Evolutionary conservation across 2,888 invertebrate species (phyloP).

Genomic region (Andrena bucephala): DNA sequence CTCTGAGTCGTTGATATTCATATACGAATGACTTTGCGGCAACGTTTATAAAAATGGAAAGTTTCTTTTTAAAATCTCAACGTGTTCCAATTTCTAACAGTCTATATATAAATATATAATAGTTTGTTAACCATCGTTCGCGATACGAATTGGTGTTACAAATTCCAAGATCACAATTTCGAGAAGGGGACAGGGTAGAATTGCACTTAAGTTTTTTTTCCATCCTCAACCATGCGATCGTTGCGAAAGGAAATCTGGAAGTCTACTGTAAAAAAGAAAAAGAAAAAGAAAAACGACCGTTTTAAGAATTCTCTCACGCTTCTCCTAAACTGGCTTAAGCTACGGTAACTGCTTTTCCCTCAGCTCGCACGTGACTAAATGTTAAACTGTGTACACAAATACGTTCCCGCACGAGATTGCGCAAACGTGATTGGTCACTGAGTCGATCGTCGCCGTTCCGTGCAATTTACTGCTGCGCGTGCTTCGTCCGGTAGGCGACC

Average conservation of each 20-base stretch:
- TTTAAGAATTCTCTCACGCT: conserved; percentile 44
- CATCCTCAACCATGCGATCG: conserved; percentile 12
- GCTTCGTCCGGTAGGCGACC: conserved; percentile 96
- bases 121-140: conserved; percentile 32
- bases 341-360: conserved; percentile 72
- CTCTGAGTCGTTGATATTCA: conserved; percentile 19
- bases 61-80: conserved; percentile 44
- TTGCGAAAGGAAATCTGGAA: conserved; percentile 27
- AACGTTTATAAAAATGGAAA: conserved; percentile 27
- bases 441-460: conserved; percentile 78
- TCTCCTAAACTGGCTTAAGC: conserved; percentile 60
- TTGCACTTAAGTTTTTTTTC: conserved; percentile 57
- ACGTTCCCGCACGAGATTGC: conserved; percentile 53
- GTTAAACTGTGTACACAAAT: conserved; percentile 55
- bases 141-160: conserved; percentile 11
- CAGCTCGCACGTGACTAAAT: conserved; percentile 53
- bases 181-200: conserved; percentile 49
- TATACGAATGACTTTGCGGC: conserved; percentile 35
- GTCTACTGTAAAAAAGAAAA: conserved; percentile 44
- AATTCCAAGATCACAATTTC: conserved; percentile 42
- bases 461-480: conserved; percentile 88
- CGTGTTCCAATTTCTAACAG: conserved; percentile 36
- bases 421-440: conserved; percentile 71
- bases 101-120: conserved; percentile 26
- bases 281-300: conserved; percentile 9